These are phyloP conservation scores for Amphimallon solstitiale DNA, from an alignment of 2,888 invertebrate species.

Conservation along the genomic window DNA sequence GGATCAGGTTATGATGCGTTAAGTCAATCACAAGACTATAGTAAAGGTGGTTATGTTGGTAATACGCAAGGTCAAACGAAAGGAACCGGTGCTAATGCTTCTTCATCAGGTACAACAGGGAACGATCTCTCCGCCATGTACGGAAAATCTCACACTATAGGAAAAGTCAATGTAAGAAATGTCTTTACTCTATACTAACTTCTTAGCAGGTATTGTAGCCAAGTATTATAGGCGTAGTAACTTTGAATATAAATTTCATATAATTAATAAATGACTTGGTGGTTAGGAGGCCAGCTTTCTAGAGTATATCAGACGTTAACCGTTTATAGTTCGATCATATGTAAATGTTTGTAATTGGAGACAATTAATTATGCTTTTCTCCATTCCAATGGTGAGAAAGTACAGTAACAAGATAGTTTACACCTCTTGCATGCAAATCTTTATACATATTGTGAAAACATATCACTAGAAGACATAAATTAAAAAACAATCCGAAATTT, in stretches of 20 bases:
- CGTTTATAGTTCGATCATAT: too few relatives aligned
- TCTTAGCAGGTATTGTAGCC: neutral
- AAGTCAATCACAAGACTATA: constrained; percentile 64
- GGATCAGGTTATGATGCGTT: constrained; percentile 72
- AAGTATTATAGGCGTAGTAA: neutral
- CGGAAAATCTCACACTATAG: constrained; percentile 86
- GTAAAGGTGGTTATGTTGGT: constrained; percentile 66
- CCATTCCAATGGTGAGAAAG: too few relatives aligned
- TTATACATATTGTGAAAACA: too few relatives aligned
- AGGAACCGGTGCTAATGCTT: constrained; percentile 58
- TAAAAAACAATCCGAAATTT: too few relatives aligned
- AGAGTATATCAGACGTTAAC: too few relatives aligned
- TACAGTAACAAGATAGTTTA: too few relatives aligned
- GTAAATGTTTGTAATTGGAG: too few relatives aligned
- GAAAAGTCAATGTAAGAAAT: constrained; percentile 87
- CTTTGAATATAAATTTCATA: neutral
- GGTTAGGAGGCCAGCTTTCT: too few relatives aligned
- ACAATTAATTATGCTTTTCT: too few relatives aligned
- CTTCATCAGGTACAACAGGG: constrained; percentile 64
- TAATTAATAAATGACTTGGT: neutral
- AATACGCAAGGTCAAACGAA: constrained; percentile 64
- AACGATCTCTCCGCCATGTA: constrained; percentile 88
- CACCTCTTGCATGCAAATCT: too few relatives aligned
- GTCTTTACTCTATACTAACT: neutral
- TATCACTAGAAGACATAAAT: too few relatives aligned